Evolutionary conservation across 1,140 invertebrate species (phyloP).

Genomic region (Tribolium castaneum): DNA sequence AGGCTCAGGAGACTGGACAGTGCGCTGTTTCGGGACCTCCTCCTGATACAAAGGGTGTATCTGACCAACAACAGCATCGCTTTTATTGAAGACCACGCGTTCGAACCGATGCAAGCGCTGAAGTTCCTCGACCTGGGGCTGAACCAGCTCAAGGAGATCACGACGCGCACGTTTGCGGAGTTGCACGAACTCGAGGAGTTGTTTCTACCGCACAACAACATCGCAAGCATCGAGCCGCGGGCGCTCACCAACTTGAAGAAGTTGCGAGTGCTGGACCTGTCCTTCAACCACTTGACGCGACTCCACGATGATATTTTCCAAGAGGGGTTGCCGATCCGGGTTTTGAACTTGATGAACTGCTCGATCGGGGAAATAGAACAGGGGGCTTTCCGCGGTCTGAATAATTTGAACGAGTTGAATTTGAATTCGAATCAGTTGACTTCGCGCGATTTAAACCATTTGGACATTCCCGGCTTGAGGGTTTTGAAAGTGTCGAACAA

Average conservation of each 20-base stretch:
- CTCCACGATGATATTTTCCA: conserved; percentile 72
- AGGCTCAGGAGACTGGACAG: conserved; percentile 78
- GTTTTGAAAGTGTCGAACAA: conserved; percentile 79
- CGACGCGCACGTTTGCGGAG: conserved; percentile 76
- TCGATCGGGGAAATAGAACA: conserved; percentile 72
- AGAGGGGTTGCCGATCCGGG: conserved; percentile 69
- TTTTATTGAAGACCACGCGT: conserved; percentile 82
- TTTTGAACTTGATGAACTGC: conserved; percentile 71
- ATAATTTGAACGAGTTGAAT: conserved; percentile 77
- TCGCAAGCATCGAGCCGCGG: conserved; percentile 69
- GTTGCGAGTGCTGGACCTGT: conserved; percentile 71
- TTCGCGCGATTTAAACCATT: conserved; percentile 71
- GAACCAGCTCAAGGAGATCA: conserved; percentile 76
- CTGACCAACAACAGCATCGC: conserved; percentile 86
- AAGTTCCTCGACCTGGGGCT: conserved; percentile 83
- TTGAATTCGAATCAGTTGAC: conserved; percentile 79
- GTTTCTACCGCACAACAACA: conserved; percentile 71
- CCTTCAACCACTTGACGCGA: conserved; percentile 70
- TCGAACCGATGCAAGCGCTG: conserved; percentile 78
- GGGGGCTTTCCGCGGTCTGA: conserved; percentile 73
- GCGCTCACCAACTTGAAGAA: conserved; percentile 71
- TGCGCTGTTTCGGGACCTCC: conserved; percentile 79
- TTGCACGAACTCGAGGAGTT: conserved; percentile 76
- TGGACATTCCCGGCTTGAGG: conserved; percentile 79
- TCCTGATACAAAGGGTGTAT: conserved; percentile 81